These are phyloP conservation scores for Cantharis lateralis DNA, from an alignment of 2,888 invertebrate species.

Conservation along the genomic window DNA sequence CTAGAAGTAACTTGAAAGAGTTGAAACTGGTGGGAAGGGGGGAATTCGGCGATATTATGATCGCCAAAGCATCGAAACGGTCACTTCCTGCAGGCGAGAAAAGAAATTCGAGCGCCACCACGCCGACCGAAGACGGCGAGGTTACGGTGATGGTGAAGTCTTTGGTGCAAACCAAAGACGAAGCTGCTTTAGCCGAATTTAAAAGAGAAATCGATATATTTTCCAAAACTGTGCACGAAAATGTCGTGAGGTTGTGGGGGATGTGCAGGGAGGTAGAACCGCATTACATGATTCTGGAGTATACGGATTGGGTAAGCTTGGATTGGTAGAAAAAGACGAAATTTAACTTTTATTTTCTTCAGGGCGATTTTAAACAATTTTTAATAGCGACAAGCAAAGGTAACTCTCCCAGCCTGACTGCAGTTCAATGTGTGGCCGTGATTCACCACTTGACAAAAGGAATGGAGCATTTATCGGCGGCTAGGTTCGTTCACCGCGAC, in stretches of 20 bases:
- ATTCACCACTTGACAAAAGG: slow-evolving; percentile 80
- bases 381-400: slow-evolving; percentile 68
- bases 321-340: background rate
- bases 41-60: slow-evolving; percentile 88
- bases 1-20: slow-evolving; percentile 74
- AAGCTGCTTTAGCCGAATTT: slow-evolving; percentile 79
- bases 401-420: slow-evolving; percentile 65
- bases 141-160: slow-evolving; percentile 75
- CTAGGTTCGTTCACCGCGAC: slow-evolving; percentile 86
- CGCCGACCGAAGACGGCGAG: slow-evolving; percentile 38
- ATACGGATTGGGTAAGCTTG: slow-evolving; percentile 85
- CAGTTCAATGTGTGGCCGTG: slow-evolving; percentile 69
- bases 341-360: slow-evolving; percentile 48
- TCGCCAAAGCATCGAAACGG: slow-evolving; percentile 64
- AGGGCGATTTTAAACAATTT: slow-evolving; percentile 93
- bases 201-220: slow-evolving; percentile 88
- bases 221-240: slow-evolving; percentile 79
- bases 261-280: slow-evolving; percentile 84
- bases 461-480: slow-evolving; percentile 76
- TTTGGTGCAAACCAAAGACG: slow-evolving; percentile 77
- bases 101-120: slow-evolving; percentile 43
- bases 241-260: slow-evolving; percentile 78
- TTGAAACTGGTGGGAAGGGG: slow-evolving; percentile 77
- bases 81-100: slow-evolving; percentile 40
- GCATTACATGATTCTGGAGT: slow-evolving; percentile 86